These are phyloP conservation scores for Notocelia uddmanniana DNA, from an alignment of 2,888 invertebrate genomes.

Conservation along the genomic window DNA sequence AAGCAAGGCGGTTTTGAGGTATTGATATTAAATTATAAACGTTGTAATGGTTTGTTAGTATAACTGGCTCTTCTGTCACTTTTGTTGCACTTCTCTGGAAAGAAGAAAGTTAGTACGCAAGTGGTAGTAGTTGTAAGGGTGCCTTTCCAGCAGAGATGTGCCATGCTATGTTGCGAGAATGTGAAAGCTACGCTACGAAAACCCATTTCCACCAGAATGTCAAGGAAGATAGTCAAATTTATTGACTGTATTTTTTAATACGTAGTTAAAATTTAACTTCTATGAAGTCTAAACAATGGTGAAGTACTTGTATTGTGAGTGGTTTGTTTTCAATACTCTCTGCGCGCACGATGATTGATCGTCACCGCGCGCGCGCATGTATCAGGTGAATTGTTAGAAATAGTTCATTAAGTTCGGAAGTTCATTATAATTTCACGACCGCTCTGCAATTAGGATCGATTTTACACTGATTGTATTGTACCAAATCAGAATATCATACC, in stretches of 20 bases:
- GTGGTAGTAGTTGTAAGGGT: too few relatives aligned
- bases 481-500: too few relatives aligned
- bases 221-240: too few relatives aligned
- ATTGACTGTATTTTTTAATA: not conserved
- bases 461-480: not conserved
- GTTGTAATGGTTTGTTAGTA: not conserved
- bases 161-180: too few relatives aligned
- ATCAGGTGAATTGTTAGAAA: conserved; percentile 53
- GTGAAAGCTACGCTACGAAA: too few relatives aligned
- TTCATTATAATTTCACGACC: conserved; percentile 31
- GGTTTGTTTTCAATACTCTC: conserved; percentile 68
- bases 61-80: too few relatives aligned
- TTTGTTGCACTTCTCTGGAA: too few relatives aligned
- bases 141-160: too few relatives aligned
- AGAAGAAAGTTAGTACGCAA: too few relatives aligned
- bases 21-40: not conserved
- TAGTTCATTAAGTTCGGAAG: conserved; percentile 34
- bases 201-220: too few relatives aligned
- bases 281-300: not conserved
- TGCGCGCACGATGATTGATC: conserved; percentile 71
- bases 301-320: not conserved
- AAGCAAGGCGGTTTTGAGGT: not conserved
- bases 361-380: conserved; percentile 57
- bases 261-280: not conserved
- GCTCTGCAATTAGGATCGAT: conserved; percentile 6